phyloP scores from a whole-genome alignment of 2,797 vertebrate genomes.

The Macrochelys suwanniensis region DNA sequence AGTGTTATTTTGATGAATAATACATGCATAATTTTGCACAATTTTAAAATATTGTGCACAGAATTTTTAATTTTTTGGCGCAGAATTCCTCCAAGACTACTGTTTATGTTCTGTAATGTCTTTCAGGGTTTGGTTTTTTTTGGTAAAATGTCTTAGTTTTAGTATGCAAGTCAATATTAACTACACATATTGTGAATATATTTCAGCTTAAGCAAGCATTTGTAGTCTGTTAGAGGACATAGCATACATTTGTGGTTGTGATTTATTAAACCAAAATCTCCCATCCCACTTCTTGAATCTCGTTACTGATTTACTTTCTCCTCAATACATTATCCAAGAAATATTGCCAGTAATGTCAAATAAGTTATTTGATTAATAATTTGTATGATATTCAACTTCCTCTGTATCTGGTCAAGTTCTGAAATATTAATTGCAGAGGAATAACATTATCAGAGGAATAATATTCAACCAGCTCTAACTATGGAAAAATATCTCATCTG shows the following conservation, averaged over 20 bases:
- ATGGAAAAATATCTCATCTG: background rate
- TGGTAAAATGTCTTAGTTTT: too few relatives aligned
- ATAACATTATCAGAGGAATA: background rate
- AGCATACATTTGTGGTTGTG: background rate
- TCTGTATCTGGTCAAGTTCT: background rate
- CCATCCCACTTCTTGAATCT: constrained; percentile 32
- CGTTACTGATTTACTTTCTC: constrained; percentile 39
- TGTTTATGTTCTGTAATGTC: background rate
- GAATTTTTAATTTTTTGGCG: too few relatives aligned
- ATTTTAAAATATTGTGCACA: too few relatives aligned
- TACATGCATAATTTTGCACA: too few relatives aligned
- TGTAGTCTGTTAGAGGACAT: too few relatives aligned
- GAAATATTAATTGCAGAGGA: background rate
- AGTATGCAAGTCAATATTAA: too few relatives aligned
- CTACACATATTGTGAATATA: too few relatives aligned
- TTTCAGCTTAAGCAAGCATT: too few relatives aligned
- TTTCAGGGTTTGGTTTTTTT: background rate
- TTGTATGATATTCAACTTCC: background rate
- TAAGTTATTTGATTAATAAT: constrained; percentile 16
- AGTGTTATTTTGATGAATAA: too few relatives aligned
- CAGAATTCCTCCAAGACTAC: too few relatives aligned
- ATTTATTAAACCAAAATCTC: constrained; percentile 24
- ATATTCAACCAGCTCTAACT: background rate
- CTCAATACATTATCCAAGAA: constrained; percentile 43
- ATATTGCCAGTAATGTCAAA: constrained; percentile 13